These are phyloP conservation scores for Pomatorhinus ruficollis DNA, from an alignment of 2,113 vertebrate genomes.

Conservation along the genomic window DNA sequence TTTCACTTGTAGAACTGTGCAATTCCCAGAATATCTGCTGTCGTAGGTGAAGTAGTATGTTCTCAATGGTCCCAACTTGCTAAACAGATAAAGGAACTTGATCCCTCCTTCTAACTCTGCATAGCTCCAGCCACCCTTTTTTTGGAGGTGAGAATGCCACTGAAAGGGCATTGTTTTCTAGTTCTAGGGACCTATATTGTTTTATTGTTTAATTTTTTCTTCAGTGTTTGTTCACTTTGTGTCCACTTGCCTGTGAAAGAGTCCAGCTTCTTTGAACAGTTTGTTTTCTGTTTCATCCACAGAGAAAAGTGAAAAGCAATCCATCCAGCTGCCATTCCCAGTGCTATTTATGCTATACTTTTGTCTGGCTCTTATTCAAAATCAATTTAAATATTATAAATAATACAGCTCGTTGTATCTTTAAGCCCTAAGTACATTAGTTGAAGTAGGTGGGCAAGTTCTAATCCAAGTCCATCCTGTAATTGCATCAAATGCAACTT, in stretches of 20 bases:
- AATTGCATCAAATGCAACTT: neutral
- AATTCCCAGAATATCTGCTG: neutral
- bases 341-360: neutral
- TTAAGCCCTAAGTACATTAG: neutral
- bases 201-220: neutral
- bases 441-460: neutral
- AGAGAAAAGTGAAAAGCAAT: neutral
- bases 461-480: neutral
- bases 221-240: neutral
- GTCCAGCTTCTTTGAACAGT: neutral
- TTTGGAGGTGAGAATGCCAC: neutral
- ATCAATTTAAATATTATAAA: neutral
- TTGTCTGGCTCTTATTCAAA: neutral
- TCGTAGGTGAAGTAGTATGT: neutral
- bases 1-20: neutral
- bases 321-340: neutral
- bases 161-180: neutral
- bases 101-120: neutral
- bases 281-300: neutral
- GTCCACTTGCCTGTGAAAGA: neutral
- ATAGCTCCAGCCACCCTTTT: neutral
- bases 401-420: neutral
- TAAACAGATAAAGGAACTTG: neutral
- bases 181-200: fast-evolving
- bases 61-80: neutral